Evolutionary conservation across 2,113 vertebrate species (phyloP).

Genomic region (Solea solea): DNA sequence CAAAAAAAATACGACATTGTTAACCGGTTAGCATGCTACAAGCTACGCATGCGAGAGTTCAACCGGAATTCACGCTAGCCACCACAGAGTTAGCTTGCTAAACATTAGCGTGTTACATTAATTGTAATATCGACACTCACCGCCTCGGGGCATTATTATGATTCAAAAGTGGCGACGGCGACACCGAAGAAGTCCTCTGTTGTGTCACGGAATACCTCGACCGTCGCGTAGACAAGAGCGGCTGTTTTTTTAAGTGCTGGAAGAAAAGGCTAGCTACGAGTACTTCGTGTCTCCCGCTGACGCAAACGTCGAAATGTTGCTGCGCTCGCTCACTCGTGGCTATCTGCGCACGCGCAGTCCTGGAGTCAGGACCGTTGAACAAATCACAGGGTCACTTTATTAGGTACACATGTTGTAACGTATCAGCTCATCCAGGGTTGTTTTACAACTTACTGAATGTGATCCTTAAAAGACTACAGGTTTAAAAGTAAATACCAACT

Average conservation of each 20-base stretch:
- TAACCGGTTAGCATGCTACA: conserved; percentile 63
- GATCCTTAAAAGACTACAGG: too few relatives aligned
- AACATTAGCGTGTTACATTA: not conserved
- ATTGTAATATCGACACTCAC: conserved; percentile 61
- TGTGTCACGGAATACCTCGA: not conserved
- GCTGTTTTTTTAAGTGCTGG: conserved; percentile 11
- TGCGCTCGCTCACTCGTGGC: too few relatives aligned
- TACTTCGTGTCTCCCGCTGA: conserved; percentile 61
- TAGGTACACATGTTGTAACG: too few relatives aligned
- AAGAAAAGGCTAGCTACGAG: conserved; percentile 22
- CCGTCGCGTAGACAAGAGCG: not conserved
- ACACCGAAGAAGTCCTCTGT: not conserved
- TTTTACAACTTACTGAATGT: too few relatives aligned
- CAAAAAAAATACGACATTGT: conserved; percentile 22
- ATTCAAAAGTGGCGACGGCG: not conserved
- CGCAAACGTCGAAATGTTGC: too few relatives aligned
- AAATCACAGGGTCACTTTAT: too few relatives aligned
- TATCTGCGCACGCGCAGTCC: too few relatives aligned
- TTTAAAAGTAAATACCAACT: too few relatives aligned
- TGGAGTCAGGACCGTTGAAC: too few relatives aligned
- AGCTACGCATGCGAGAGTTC: conserved; percentile 57
- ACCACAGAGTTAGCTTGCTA: conserved; percentile 1
- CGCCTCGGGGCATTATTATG: conserved; percentile 80
- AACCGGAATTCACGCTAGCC: conserved; percentile 31
- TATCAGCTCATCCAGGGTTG: too few relatives aligned